Evolutionary conservation across 2,113 vertebrate genomes (phyloP), one percentile per base, ranked within the genome.

Genomic region (Istiophorus platypterus): DNA sequence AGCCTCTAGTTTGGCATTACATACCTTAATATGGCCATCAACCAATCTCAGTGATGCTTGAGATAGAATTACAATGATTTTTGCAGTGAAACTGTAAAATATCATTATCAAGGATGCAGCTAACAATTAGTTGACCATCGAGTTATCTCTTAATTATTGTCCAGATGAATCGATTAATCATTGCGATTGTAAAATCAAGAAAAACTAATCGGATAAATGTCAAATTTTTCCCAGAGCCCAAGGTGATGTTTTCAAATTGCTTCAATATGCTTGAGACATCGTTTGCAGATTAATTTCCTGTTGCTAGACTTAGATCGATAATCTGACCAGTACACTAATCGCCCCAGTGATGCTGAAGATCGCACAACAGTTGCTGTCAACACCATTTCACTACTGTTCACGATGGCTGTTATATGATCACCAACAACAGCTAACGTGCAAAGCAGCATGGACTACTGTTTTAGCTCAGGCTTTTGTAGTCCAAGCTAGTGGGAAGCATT

Each of bases 401-500:
- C 34, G 8, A 47, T 20, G 45, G 12, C 3, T 8, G 0, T 58
- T 66, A 51, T 51, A 15, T 52, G 59, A 78, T 66, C 61, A 17
- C 52, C 4, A 13, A 42, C 37, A n/a, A 17, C 22, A 57, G 54
- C 29, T 67, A 67, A 73, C 69, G 27, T 7, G 1, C 71, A 72
- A 12, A 69, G 45, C 41, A 54, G 57, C 73, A 18, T 26, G 7
- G 56, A 39, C 54, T 68, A 39, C 45, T 68, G 66, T 63, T 82
- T 37, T 37, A 61, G 58, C 17, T 22, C 13, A 51, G 24, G 8
- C 64, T 72, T 84, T 64, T 75, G 12, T 72, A 54, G 56, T 66
- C 12, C 63, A 4, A 72, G n/a, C 62, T n/a, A 41, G 54, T 51
- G 17, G 22, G 45, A 72, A 62, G 76, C 20, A 41, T 83, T 80